Evolutionary conservation across 1,140 invertebrate species (phyloP).

Genomic region (Alviniconcha marisindica): DNA sequence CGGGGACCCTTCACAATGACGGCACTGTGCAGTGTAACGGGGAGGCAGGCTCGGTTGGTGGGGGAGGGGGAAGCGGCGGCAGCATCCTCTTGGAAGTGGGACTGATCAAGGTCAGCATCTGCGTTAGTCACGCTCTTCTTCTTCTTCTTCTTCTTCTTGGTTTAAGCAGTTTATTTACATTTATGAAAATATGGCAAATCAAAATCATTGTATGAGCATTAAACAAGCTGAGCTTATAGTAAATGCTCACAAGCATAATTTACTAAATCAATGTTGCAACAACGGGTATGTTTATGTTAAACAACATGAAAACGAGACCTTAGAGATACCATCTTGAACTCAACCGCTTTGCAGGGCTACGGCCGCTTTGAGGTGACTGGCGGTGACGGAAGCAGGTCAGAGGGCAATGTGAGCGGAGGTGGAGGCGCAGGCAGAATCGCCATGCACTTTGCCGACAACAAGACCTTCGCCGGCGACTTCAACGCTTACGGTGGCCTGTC

Average conservation of each 20-base stretch:
- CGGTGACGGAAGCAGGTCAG: constrained; percentile 52
- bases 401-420: constrained; percentile 51
- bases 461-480: constrained; percentile 61
- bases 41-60: constrained; percentile 40
- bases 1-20: constrained; percentile 57
- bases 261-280: too few relatives aligned
- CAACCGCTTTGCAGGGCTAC: constrained; percentile 64
- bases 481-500: constrained; percentile 63
- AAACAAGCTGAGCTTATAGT: too few relatives aligned
- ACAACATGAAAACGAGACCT: too few relatives aligned
- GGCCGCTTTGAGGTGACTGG: constrained; percentile 62
- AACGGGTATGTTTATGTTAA: too few relatives aligned
- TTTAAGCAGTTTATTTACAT: too few relatives aligned
- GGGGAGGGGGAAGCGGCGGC: constrained; percentile 66
- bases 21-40: constrained; percentile 61
- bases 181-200: too few relatives aligned
- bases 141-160: too few relatives aligned
- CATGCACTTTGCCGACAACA: constrained; percentile 62
- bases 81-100: constrained; percentile 57
- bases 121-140: too few relatives aligned
- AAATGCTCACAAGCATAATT: too few relatives aligned
- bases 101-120: constrained; percentile 63
- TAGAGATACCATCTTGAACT: too few relatives aligned
- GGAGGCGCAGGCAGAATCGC: constrained; percentile 64
- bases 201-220: too few relatives aligned